phyloP scores from a whole-genome alignment of 2,888 invertebrate genomes.

The Homarus gammarus region DNA sequence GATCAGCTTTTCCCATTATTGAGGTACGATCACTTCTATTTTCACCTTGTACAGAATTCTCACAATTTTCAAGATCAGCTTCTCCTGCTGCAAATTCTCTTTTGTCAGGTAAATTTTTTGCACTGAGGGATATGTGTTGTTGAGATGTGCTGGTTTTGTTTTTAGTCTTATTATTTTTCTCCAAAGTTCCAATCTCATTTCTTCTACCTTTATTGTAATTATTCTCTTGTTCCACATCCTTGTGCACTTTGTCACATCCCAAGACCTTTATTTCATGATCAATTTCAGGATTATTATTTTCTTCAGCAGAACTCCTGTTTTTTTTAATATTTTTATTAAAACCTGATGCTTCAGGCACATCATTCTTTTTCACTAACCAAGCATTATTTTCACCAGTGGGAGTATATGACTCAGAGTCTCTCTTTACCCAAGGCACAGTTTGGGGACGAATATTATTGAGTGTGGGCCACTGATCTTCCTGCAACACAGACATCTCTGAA shows the following conservation, averaged over 20 bases:
- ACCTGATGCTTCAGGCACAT: no score
- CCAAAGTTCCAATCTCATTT: not conserved
- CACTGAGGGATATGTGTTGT: not conserved
- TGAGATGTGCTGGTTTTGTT: not conserved
- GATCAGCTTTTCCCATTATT: not conserved
- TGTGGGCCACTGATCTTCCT: not conserved
- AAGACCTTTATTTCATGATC: not conserved
- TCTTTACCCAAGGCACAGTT: not conserved
- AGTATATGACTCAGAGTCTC: not conserved
- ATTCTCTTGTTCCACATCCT: not conserved
- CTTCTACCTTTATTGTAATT: not conserved
- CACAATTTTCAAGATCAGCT: not conserved
- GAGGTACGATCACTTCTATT: not conserved
- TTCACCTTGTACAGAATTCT: not conserved
- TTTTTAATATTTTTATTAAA: no score
- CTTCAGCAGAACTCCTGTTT: no score
- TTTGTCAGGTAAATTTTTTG: not conserved
- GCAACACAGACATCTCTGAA: not conserved
- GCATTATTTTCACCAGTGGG: not conserved
- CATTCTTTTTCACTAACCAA: not conserved
- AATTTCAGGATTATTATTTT: no score
- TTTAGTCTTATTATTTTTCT: not conserved
- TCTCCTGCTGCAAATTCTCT: not conserved
- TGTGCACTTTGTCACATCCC: not conserved
- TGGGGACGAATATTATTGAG: not conserved